Conservation (phyloP, 2,888 invertebrate species). For the Thymelicus acteon region DNA sequence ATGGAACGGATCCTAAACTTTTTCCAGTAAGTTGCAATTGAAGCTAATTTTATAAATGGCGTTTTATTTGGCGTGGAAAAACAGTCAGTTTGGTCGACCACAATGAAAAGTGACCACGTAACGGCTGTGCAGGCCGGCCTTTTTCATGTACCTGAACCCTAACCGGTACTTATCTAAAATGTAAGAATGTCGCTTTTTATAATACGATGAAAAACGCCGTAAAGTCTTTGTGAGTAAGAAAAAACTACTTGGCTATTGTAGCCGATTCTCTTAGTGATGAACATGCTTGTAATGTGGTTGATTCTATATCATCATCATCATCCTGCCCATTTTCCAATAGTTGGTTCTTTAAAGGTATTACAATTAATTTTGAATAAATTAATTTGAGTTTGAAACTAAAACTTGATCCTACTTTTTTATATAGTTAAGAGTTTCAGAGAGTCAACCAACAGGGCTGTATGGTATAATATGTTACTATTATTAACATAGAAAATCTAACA, state of each 20-base stretch:
- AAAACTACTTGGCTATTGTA: not conserved
- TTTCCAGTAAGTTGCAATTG: not conserved
- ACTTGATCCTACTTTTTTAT: too few species aligned
- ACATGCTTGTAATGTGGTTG: too few species aligned
- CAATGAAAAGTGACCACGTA: conserved; percentile 28
- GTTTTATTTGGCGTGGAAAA: not conserved
- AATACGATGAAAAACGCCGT: not conserved
- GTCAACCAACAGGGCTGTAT: too few species aligned
- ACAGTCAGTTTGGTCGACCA: not conserved
- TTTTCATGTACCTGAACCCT: conserved; percentile 29
- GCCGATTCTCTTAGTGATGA: too few species aligned
- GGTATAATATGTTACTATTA: too few species aligned
- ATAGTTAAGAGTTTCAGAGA: not conserved
- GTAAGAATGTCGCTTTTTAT: not conserved
- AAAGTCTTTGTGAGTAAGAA: not conserved
- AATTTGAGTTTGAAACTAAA: too few species aligned
- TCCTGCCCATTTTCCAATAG: too few species aligned
- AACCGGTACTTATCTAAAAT: conserved; percentile 3
- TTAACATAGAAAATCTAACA: too few species aligned
- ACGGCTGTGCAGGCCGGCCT: conserved; percentile 19
- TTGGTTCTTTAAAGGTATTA: too few species aligned
- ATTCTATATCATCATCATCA: too few species aligned
- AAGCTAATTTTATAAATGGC: not conserved
- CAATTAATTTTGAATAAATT: too few species aligned
- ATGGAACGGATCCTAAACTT: too few species aligned